Conservation (phyloP, 2,113 vertebrate genomes). For the Suricata suricatta region DNA sequence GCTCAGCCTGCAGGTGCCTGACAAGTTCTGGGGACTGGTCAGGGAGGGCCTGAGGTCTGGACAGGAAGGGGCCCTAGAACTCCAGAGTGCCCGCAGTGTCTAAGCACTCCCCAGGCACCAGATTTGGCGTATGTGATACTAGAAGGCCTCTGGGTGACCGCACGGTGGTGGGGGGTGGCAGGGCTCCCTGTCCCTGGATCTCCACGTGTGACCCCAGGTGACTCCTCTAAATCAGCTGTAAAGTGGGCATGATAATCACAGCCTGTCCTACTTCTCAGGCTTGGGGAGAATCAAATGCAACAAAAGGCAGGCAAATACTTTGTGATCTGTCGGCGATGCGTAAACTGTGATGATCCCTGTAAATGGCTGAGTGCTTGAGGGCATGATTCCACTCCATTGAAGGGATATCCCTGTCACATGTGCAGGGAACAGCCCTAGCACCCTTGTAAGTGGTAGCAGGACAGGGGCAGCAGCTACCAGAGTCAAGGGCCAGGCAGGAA, state of each 20-base stretch:
- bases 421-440: neutral
- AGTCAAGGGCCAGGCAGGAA: neutral
- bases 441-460: neutral
- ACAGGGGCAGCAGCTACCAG: neutral
- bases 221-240: neutral
- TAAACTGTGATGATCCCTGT: neutral
- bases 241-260: neutral
- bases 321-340: neutral
- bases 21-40: neutral
- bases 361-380: neutral
- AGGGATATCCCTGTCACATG: neutral
- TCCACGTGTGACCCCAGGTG: neutral
- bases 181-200: neutral
- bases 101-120: neutral
- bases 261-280: constrained; percentile 34
- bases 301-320: constrained; percentile 13
- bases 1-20: neutral
- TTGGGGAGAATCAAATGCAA: neutral
- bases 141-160: neutral
- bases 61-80: neutral
- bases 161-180: neutral
- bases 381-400: neutral
- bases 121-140: neutral
- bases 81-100: neutral
- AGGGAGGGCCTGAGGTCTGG: neutral